Evolutionary conservation across 2,797 vertebrate species (phyloP), one percentile per base, ranked within the genome.

Genomic region (Takifugu rubripes): DNA sequence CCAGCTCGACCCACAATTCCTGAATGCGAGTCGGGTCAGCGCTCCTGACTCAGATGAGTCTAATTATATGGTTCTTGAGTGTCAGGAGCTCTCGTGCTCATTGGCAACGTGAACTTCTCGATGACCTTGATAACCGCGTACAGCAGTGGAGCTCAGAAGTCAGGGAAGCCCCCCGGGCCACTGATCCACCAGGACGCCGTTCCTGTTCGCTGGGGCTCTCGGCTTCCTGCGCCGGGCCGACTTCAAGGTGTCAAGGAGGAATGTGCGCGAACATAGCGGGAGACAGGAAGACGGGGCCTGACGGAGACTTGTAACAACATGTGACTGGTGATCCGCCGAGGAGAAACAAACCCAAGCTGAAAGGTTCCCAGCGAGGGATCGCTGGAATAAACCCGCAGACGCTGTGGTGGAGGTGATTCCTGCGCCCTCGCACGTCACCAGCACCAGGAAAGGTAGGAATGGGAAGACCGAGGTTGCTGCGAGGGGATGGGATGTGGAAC

Each of bases 211-310:
- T 70, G 61, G 73, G 14, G 5, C 36, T 2, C 63, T 43, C 27
- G 36, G 9, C 43, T 84, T 82, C 83, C 82, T 78, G 70, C 54
- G 55, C 68, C 78, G 78, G 84, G 75, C 79, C 62, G 61, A 76
- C 79, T 77, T 84, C 80, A 80, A 84, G 79, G 76, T 84, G 84
- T 86, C 86, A 84, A 27, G 59, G 52, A 87, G 59, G 83, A 87
- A 88, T 88, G 82, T 14, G 65, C 15, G 25, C 44, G 59, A 82
- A 77, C 66, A 65, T 70, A 75, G 62, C 52, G 56, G 45, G 52
- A 77, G 63, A 53, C 59, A 48, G 72, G 52, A 54, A 29, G 25
- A 17, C 45, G 74, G 50, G 56, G 72, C 56, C 52, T 47, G 67
- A 1, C 54, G 40, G 57, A 50, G 69, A 64, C 86, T 52, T 85